phyloP scores from a whole-genome alignment of 2,888 invertebrate species.

The Calameuta filiformis region DNA sequence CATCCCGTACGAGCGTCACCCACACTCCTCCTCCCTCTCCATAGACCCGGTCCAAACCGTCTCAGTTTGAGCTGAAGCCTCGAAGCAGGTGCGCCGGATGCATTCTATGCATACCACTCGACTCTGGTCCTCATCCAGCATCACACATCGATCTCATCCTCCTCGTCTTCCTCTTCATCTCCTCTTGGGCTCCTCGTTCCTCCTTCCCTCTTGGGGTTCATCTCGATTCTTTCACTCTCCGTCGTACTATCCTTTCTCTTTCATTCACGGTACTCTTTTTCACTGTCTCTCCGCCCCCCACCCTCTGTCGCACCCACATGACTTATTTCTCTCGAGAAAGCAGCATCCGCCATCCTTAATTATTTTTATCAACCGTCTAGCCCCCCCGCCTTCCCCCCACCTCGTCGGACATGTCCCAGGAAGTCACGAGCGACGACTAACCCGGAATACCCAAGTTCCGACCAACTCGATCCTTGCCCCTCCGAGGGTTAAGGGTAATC shows the following conservation, averaged over 20 bases:
- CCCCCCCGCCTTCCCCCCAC: too few species aligned
- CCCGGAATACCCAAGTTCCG: too few species aligned
- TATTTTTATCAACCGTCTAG: conserved; percentile 20
- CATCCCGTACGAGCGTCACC: conserved; percentile 11
- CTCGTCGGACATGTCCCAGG: too few species aligned
- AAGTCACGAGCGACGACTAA: too few species aligned
- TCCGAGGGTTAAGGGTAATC: too few species aligned
- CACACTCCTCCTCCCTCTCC: too few species aligned
- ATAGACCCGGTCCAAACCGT: too few species aligned
- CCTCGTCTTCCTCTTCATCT: not conserved
- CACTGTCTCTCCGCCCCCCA: conserved; percentile 8
- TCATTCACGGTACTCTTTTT: conserved; percentile 1
- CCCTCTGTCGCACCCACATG: not conserved
- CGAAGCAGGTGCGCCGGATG: conserved; percentile 37
- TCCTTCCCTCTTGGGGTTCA: not conserved
- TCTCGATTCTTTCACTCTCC: conserved; percentile 22
- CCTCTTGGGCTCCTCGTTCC: conserved; percentile 1
- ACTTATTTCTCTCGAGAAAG: conserved; percentile 1
- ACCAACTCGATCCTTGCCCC: too few species aligned
- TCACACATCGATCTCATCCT: conserved; percentile 32
- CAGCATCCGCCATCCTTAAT: conserved; percentile 26
- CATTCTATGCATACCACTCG: conserved; percentile 32
- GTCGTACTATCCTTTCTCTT: not conserved
- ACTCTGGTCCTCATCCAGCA: conserved; percentile 34
- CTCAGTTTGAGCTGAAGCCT: conserved; percentile 12